Base-by-base conservation (phyloP, 2,797 vertebrate genomes). In the Botia kubotai region DNA sequence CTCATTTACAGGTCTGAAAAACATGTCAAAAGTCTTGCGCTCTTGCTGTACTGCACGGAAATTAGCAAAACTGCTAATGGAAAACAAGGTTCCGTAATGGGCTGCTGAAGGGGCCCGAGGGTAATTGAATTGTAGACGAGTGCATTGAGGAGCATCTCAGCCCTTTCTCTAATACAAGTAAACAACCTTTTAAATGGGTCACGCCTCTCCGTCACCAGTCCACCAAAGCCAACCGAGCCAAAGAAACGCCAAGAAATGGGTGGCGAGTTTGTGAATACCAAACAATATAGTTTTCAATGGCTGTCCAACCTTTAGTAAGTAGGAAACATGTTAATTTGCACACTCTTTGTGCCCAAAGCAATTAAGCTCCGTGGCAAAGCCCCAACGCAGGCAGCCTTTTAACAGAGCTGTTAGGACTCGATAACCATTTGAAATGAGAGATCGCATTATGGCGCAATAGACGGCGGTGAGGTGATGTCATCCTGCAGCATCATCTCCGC, bases 61-160 rank as follows among this genome's bases (percentile, higher is more conserved):
- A 84, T 50, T 69, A 60, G 83, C 82, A 26, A 83, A 84, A 89
- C 90, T 86, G 89, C 88, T 86, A 81, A 85, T 87, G 83, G 81
- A 86, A 66, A 85, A 81, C 82, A 52, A 84, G 16, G 6, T 75
- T 72, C 66, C 70, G 84, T 79, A 90, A 84, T 83, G 83, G 86
- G 87, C 85, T 86, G 86, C 91, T 91, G 88, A 89, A 91, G 92
- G 89, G 90, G 90, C 91, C 90, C 89, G 89, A 90, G 91, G 83
- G 83, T 95, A 95, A 95, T 95, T 95, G 91, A 95, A 95, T 94
- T 94, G 94, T 95, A 94, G 93, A 95, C 93, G 93, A 94, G 93
- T 92, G 94, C 93, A 94, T 94, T 94, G 92, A 95, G 92, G 89
- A 93, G 91, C 87, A 86, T 89, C 91, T 93, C 94, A 91, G 92